These are phyloP conservation scores for Nipponacmea schrenckii DNA, from an alignment of 2,888 invertebrate species.

Conservation along the genomic window DNA sequence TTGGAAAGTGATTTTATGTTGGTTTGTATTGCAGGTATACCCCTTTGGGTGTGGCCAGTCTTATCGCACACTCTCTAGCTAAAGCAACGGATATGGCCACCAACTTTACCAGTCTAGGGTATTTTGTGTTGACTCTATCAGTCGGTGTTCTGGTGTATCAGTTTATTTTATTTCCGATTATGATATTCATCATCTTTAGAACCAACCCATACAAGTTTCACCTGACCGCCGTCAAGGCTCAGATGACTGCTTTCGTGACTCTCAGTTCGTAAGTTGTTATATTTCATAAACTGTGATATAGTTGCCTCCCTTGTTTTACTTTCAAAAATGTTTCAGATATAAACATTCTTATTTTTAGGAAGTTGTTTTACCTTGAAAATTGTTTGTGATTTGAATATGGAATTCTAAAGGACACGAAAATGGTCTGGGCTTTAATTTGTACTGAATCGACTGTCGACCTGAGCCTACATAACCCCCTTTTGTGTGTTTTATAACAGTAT, in stretches of 20 bases:
- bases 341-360: no score
- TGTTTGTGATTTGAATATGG: no score
- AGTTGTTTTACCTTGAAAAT: no score
- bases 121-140: slow-evolving; percentile 42
- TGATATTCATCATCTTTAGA: slow-evolving; percentile 38
- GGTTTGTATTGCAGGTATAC: slow-evolving; percentile 41
- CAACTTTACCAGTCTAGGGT: slow-evolving; percentile 43
- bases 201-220: slow-evolving; percentile 44
- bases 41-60: slow-evolving; percentile 51
- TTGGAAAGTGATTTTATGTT: no score
- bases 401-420: no score
- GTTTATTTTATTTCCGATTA: slow-evolving; percentile 42
- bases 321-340: no score
- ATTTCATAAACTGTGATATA: not conserved
- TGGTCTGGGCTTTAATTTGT: no score
- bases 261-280: slow-evolving; percentile 34
- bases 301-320: no score
- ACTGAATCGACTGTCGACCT: no score
- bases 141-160: slow-evolving; percentile 41
- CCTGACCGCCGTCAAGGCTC: slow-evolving; percentile 30
- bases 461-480: no score
- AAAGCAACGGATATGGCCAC: slow-evolving; percentile 32
- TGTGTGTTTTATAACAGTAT: no score
- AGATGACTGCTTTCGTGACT: slow-evolving; percentile 42
- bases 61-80: slow-evolving; percentile 45